Conservation (phyloP, 2,797 vertebrate species). For the Pelobates cultripes region DNA sequence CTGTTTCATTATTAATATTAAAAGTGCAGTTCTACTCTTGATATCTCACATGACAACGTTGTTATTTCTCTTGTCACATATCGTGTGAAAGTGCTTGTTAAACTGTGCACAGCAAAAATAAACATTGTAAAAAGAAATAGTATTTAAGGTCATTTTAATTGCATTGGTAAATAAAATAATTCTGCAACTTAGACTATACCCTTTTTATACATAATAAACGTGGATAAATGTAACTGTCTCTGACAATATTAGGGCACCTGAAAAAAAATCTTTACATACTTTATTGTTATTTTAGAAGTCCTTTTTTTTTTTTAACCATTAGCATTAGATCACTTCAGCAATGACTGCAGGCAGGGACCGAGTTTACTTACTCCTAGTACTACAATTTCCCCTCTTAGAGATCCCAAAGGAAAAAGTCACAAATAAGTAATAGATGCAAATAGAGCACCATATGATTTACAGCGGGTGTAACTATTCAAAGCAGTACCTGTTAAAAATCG, state of each 20-base stretch:
- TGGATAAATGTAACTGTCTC: not conserved
- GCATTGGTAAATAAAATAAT: too few relatives aligned
- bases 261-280: not conserved
- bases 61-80: too few relatives aligned
- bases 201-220: not conserved
- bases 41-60: too few relatives aligned
- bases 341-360: not conserved
- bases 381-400: not conserved
- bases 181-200: not conserved
- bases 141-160: too few relatives aligned
- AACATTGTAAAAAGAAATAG: too few relatives aligned
- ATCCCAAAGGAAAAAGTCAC: not conserved
- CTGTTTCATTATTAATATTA: too few relatives aligned
- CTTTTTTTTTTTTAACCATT: not conserved
- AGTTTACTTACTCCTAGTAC: not conserved
- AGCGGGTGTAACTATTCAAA: not conserved
- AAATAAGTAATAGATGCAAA: not conserved
- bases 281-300: not conserved
- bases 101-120: too few relatives aligned
- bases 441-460: constrained; percentile 1
- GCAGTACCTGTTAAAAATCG: not conserved
- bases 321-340: not conserved
- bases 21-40: too few relatives aligned
- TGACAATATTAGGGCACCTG: not conserved
- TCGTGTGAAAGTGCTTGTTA: too few relatives aligned